Percentiles rank a stretch among this genome's conserved stretches.
Conservation (phyloP, 2,797 vertebrate genomes). For the Siniperca undulata region DNA sequence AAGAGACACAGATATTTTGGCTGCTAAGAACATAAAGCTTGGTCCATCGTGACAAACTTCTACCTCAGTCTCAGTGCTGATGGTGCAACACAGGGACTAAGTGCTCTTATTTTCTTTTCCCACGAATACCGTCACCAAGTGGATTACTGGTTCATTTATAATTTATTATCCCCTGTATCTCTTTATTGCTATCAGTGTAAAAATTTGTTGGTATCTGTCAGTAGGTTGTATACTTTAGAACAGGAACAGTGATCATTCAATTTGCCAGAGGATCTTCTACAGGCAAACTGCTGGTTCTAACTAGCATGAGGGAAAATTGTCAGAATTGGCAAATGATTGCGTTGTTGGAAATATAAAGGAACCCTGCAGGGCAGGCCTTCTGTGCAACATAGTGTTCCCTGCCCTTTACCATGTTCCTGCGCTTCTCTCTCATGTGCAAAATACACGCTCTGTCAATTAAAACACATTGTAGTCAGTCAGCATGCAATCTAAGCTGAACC, state of each 20-base stretch:
- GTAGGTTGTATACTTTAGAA: constrained; percentile 2
- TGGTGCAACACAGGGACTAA: constrained; percentile 50
- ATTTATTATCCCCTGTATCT: constrained; percentile 58
- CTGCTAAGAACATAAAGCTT: constrained; percentile 39
- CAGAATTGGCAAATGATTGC: constrained; percentile 29
- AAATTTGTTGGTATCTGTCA: constrained; percentile 28
- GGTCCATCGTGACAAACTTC: constrained; percentile 47
- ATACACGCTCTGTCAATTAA: constrained; percentile 69
- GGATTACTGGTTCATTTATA: constrained; percentile 63
- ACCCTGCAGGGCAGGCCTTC: constrained; percentile 48
- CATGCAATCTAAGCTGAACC: constrained; percentile 56
- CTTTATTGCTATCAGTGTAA: constrained; percentile 50
- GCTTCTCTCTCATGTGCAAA: constrained; percentile 48
- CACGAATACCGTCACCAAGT: constrained; percentile 40
- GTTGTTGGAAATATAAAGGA: constrained; percentile 40
- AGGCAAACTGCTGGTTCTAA: constrained; percentile 30
- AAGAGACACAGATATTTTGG: constrained; percentile 54
- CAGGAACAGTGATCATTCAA: neutral
- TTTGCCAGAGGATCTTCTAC: constrained; percentile 29
- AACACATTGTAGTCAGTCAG: constrained; percentile 59
- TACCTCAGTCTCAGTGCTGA: constrained; percentile 45
- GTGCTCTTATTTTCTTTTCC: constrained; percentile 63
- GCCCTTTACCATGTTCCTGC: constrained; percentile 23
- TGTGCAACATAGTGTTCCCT: constrained; percentile 27
- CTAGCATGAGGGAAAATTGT: constrained; percentile 22